Conservation (phyloP, 1,140 invertebrate species). For the Tigriopus japonicus region DNA sequence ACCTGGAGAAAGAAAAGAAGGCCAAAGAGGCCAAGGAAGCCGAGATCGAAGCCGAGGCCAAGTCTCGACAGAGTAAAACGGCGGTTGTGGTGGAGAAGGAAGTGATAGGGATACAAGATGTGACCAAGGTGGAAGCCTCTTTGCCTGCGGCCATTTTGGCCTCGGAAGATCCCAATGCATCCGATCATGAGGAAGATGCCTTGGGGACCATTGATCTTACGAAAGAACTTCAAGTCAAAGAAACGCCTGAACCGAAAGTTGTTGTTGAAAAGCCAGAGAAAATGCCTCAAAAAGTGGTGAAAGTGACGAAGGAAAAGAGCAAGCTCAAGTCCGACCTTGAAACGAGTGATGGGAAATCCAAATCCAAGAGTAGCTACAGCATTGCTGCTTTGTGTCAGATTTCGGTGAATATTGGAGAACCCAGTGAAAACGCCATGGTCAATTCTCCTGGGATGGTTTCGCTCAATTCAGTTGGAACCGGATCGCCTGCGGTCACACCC, state of each 20-base stretch:
- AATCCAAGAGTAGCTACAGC: slow-evolving; percentile 11
- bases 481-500: slow-evolving; percentile 1
- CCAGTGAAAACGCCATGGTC: not conserved
- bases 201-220: not conserved
- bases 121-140: not conserved
- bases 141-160: slow-evolving; percentile 7
- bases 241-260: not conserved
- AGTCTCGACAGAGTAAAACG: not conserved
- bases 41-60: not conserved
- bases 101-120: not conserved
- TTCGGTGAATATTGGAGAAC: slow-evolving; percentile 12
- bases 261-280: not conserved
- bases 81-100: not conserved
- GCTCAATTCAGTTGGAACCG: slow-evolving; percentile 9
- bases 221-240: not conserved
- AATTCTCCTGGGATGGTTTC: slow-evolving; percentile 8
- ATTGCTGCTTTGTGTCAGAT: slow-evolving; percentile 14
- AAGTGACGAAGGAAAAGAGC: not conserved
- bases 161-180: not conserved
- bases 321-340: not conserved
- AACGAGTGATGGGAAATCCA: not conserved
- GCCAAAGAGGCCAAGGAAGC: not conserved
- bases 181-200: not conserved
- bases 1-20: not conserved
- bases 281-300: not conserved